phyloP scores from a whole-genome alignment of 2,113 vertebrate species.

The Hippocampus barbouri region DNA sequence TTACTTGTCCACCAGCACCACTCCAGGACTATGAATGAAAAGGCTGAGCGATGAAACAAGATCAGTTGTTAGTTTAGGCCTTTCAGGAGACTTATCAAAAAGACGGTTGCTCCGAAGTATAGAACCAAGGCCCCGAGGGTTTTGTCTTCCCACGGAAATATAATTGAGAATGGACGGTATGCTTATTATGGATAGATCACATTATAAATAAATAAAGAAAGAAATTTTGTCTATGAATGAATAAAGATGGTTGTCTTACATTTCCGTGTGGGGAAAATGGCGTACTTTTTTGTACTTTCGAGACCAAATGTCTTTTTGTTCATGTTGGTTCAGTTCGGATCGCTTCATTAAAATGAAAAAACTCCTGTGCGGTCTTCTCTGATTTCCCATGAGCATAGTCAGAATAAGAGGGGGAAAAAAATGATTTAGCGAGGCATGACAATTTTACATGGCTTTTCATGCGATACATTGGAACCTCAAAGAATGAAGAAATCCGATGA shows the following conservation, averaged over 20 bases:
- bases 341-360: not conserved
- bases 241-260: not conserved
- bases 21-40: slow-evolving; percentile 12
- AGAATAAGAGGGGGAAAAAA: not conserved
- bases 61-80: not conserved
- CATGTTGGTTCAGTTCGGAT: not conserved
- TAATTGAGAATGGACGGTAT: not conserved
- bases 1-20: slow-evolving; percentile 6
- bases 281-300: not conserved
- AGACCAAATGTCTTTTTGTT: not conserved
- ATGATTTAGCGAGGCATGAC: not conserved
- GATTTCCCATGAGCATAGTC: not conserved
- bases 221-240: not conserved
- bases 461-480: not conserved
- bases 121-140: not conserved
- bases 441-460: not conserved
- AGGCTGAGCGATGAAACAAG: not conserved
- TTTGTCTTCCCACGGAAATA: not conserved
- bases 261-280: not conserved
- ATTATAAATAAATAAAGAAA: not conserved
- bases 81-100: not conserved
- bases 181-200: not conserved
- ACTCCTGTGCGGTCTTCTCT: not conserved
- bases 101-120: too few species aligned
- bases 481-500: not conserved